These are phyloP conservation scores for Alauda arvensis DNA, from an alignment of 2,797 vertebrate genomes.

Conservation along the genomic window DNA sequence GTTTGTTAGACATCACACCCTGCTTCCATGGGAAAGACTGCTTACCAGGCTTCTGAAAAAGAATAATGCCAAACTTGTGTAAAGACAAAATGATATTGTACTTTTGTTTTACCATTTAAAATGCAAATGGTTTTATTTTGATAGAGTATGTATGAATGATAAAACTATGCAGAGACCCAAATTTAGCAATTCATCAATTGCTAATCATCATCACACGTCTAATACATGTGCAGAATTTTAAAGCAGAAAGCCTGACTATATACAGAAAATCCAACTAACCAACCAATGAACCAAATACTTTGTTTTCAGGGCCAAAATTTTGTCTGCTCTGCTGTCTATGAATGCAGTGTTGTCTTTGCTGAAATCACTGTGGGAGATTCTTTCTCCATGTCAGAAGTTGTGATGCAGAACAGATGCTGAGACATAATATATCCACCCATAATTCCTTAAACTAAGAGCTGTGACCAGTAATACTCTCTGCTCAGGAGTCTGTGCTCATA, in stretches of 20 bases:
- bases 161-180: background rate
- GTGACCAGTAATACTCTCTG: background rate
- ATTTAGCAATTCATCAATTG: background rate
- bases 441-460: conserved; percentile 23
- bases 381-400: background rate
- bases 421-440: background rate
- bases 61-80: background rate
- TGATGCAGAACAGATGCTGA: conserved; percentile 46
- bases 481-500: background rate
- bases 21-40: background rate
- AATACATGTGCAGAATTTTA: background rate
- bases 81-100: background rate
- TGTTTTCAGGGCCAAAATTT: background rate
- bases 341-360: background rate
- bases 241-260: background rate
- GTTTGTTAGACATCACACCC: background rate
- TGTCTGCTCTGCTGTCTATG: background rate
- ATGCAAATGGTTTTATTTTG: background rate
- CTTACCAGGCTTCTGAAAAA: background rate
- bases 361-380: background rate
- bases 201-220: no score
- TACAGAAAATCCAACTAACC: background rate
- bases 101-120: background rate
- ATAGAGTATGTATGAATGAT: background rate
- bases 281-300: background rate